These are phyloP conservation scores for Chrysomela aeneicollis DNA, from an alignment of 2,888 invertebrate genomes.

Conservation along the genomic window DNA sequence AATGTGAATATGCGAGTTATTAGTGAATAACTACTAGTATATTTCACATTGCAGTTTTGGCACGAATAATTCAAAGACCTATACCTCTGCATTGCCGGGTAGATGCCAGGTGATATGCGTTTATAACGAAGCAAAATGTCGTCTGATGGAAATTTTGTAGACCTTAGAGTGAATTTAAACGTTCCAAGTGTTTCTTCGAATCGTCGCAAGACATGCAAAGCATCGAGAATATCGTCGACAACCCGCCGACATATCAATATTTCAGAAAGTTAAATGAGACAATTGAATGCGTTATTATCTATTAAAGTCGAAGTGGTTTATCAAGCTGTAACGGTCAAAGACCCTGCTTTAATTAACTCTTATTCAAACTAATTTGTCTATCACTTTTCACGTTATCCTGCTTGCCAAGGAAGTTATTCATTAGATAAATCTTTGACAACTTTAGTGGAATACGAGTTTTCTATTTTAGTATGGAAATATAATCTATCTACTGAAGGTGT, in stretches of 20 bases:
- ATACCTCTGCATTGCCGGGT: no score
- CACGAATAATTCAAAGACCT: no score
- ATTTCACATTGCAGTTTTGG: no score
- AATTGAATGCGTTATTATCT: constrained; percentile 37
- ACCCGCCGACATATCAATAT: constrained; percentile 29
- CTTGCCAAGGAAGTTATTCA: no score
- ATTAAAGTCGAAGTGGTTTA: constrained; percentile 35
- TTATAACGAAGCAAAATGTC: constrained; percentile 6
- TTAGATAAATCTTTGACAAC: no score
- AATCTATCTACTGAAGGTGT: no score
- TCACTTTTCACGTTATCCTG: neutral
- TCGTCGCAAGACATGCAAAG: constrained; percentile 18
- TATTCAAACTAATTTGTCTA: constrained; percentile 2
- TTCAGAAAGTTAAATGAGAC: constrained; percentile 38
- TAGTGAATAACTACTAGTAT: no score
- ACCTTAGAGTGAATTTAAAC: neutral
- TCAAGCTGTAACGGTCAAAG: constrained; percentile 37
- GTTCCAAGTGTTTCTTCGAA: constrained; percentile 20
- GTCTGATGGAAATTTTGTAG: constrained; percentile 25
- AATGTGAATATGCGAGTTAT: no score
- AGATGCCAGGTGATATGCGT: no score
- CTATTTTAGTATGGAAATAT: no score
- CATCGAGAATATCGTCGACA: constrained; percentile 4
- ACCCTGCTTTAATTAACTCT: constrained; percentile 32
- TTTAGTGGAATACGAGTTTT: no score